phyloP scores from a whole-genome alignment of 1,140 invertebrate species.

The Venustaconcha ellipsiformis region DNA sequence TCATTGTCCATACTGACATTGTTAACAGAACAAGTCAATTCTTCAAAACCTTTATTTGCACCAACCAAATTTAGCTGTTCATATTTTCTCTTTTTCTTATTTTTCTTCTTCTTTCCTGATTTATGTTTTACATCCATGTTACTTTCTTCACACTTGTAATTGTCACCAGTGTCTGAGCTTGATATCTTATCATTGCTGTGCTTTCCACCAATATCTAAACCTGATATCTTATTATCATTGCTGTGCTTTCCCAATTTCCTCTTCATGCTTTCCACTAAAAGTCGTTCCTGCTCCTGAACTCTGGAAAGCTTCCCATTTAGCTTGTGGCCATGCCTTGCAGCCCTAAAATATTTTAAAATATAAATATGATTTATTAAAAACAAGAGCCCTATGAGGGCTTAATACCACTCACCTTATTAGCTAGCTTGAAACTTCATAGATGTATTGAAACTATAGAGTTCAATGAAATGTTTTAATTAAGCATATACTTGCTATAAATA shows the following conservation, averaged over 20 bases:
- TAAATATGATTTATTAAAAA: slow-evolving; percentile 2
- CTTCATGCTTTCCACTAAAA: slow-evolving; percentile 63
- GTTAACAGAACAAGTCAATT: slow-evolving; percentile 3
- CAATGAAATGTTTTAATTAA: too few relatives aligned
- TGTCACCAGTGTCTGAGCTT: neutral
- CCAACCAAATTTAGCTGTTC: neutral
- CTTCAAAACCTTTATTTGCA: neutral
- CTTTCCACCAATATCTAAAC: neutral
- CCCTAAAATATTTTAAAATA: slow-evolving; percentile 43
- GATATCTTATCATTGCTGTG: neutral
- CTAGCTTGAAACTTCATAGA: too few relatives aligned
- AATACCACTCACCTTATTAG: neutral
- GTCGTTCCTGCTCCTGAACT: slow-evolving; percentile 62
- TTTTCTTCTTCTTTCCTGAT: slow-evolving; percentile 9
- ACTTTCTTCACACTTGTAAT: neutral
- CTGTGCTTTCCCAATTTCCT: slow-evolving; percentile 1
- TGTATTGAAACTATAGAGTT: too few relatives aligned
- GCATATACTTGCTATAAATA: too few relatives aligned
- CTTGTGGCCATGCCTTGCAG: slow-evolving; percentile 66
- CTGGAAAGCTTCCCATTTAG: slow-evolving; percentile 64
- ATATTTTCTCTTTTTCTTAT: slow-evolving; percentile 1
- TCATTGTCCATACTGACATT: slow-evolving; percentile 9
- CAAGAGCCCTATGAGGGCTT: neutral
- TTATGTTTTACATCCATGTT: slow-evolving; percentile 2
- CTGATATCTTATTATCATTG: too few relatives aligned